These are phyloP conservation scores for Andrena bucephala DNA, from an alignment of 2,888 invertebrate species.

Conservation along the genomic window DNA sequence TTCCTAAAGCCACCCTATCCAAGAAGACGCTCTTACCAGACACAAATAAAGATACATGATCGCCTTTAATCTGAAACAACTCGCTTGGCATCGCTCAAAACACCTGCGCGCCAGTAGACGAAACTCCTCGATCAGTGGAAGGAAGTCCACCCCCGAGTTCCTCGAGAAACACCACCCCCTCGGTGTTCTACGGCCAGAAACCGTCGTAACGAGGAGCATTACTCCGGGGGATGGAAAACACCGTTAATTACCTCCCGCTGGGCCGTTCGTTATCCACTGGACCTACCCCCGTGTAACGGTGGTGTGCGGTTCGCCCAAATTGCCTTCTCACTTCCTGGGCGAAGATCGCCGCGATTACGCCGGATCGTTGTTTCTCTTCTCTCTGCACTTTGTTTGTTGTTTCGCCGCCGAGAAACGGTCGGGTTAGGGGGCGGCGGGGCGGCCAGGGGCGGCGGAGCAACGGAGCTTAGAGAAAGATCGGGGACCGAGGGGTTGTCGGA, in stretches of 20 bases:
- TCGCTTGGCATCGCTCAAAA: not conserved
- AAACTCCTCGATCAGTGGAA: not conserved
- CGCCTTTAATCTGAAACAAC: too few species aligned
- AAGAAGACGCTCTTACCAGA: not conserved
- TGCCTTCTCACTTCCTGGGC: slow-evolving; percentile 81
- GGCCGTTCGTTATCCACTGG: slow-evolving; percentile 80
- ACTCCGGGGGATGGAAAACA: slow-evolving; percentile 81
- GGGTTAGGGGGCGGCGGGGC: slow-evolving; percentile 2
- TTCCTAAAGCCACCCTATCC: too few species aligned
- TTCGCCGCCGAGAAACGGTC: slow-evolving; percentile 39
- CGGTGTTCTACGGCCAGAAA: slow-evolving; percentile 71
- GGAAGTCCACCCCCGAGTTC: slow-evolving; percentile 27
- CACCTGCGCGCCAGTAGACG: not conserved
- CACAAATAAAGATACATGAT: not conserved
- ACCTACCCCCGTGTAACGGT: slow-evolving; percentile 68
- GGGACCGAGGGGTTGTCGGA: slow-evolving; percentile 39
- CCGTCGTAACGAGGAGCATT: slow-evolving; percentile 83
- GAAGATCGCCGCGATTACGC: slow-evolving; percentile 75
- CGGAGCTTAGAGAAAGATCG: slow-evolving; percentile 28
- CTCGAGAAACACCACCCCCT: slow-evolving; percentile 42
- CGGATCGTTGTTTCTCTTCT: slow-evolving; percentile 52
- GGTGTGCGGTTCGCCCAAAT: slow-evolving; percentile 81
- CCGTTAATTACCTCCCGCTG: slow-evolving; percentile 83
- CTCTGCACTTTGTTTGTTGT: slow-evolving; percentile 78
- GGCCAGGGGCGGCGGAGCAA: not conserved